phyloP scores from a whole-genome alignment of 2,113 vertebrate genomes.

The Nycticryphes semicollaris region DNA sequence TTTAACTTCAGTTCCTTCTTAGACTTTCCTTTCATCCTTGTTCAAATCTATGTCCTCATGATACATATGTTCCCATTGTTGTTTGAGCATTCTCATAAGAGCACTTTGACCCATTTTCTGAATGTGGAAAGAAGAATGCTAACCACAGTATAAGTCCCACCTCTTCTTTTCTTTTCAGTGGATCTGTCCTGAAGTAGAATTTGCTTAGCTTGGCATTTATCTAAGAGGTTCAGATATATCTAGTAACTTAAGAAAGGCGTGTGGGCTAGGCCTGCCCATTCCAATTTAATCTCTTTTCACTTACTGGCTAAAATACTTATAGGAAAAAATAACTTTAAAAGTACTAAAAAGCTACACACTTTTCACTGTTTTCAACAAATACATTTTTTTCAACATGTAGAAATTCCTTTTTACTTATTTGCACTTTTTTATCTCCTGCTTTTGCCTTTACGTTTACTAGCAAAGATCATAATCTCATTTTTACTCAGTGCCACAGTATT shows the following conservation, averaged over 20 bases:
- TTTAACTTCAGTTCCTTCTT: neutral
- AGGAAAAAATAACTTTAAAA: neutral
- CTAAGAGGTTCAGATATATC: neutral
- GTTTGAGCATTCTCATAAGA: neutral
- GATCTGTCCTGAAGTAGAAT: neutral
- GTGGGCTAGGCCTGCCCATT: neutral
- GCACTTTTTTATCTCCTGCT: neutral
- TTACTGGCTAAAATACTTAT: neutral
- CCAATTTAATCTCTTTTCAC: neutral
- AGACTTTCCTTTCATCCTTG: neutral
- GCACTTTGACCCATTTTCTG: neutral
- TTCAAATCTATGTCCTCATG: neutral
- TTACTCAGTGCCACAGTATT: neutral
- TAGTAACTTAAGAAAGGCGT: neutral
- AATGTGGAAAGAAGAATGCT: neutral
- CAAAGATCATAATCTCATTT: neutral
- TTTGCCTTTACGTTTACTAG: neutral
- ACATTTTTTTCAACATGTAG: neutral
- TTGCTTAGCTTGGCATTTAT: neutral
- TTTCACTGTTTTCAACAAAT: neutral
- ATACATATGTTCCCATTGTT: neutral
- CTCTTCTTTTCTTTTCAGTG: neutral
- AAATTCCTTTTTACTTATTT: neutral
- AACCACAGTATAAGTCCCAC: rapidly evolving
- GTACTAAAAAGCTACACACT: neutral